Evolutionary conservation across 2,113 vertebrate genomes (phyloP).

Genomic region (Cyanoramphus novaezelandiae): DNA sequence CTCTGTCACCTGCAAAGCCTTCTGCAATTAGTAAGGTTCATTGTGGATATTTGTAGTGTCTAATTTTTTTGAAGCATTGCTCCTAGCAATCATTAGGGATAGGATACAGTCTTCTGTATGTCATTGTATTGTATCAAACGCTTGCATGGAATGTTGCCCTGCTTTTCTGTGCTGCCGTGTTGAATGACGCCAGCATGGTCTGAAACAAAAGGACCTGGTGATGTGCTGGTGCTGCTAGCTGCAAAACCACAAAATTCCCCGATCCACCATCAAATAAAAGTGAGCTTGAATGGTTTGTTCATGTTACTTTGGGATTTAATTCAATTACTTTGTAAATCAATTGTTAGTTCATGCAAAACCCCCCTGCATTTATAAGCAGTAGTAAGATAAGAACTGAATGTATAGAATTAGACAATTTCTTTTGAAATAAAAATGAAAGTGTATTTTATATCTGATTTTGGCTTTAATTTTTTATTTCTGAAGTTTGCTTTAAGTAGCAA

Average conservation of each 20-base stretch:
- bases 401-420: neutral
- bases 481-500: neutral
- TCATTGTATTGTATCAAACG: rapidly evolving
- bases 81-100: neutral
- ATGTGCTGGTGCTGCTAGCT: neutral
- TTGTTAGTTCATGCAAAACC: neutral
- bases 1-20: conserved; percentile 18
- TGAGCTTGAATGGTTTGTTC: neutral
- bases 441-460: neutral
- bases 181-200: neutral
- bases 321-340: neutral
- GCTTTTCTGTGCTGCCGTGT: neutral
- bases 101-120: neutral
- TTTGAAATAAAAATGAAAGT: neutral
- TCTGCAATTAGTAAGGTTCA: conserved; percentile 14
- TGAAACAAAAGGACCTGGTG: neutral
- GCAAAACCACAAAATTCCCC: neutral
- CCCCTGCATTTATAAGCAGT: neutral
- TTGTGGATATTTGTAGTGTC: neutral
- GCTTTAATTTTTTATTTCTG: neutral
- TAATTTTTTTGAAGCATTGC: neutral
- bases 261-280: neutral
- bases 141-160: neutral
- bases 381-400: neutral
- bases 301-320: neutral